Conservation (phyloP, 2,797 vertebrate species). For the Sebastes vulpes region DNA sequence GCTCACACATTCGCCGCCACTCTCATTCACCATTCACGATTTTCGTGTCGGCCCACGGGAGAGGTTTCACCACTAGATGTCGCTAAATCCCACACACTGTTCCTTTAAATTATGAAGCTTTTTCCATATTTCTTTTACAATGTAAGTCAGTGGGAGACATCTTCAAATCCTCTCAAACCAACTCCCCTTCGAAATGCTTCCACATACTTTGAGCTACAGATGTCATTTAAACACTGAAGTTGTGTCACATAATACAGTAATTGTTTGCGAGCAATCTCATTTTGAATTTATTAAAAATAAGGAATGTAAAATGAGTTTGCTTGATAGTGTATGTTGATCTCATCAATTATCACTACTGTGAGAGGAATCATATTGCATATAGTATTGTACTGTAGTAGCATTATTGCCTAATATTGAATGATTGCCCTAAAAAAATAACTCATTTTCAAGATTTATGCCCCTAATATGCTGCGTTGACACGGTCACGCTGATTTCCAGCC, state of each 20-base stretch:
- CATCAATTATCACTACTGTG: background rate
- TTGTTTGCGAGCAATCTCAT: background rate
- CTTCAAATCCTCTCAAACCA: background rate
- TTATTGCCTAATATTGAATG: background rate
- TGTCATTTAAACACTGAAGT: background rate
- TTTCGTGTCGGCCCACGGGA: too few relatives aligned
- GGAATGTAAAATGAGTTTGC: background rate
- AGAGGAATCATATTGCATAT: background rate
- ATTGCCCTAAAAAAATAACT: too few relatives aligned
- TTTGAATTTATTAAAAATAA: background rate
- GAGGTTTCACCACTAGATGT: too few relatives aligned
- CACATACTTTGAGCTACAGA: background rate
- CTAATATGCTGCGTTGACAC: background rate
- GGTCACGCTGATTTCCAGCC: background rate
- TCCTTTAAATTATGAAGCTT: too few relatives aligned
- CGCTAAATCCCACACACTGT: fast-evolving
- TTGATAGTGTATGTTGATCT: background rate
- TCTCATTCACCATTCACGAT: too few relatives aligned
- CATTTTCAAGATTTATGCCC: background rate
- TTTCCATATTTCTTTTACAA: background rate
- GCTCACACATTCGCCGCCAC: too few relatives aligned
- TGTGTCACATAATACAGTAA: background rate
- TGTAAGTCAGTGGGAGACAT: background rate
- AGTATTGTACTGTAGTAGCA: background rate
- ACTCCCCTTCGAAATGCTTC: background rate